Conservation (phyloP, 2,888 invertebrate species). For the Drosophila heteroneura region DNA sequence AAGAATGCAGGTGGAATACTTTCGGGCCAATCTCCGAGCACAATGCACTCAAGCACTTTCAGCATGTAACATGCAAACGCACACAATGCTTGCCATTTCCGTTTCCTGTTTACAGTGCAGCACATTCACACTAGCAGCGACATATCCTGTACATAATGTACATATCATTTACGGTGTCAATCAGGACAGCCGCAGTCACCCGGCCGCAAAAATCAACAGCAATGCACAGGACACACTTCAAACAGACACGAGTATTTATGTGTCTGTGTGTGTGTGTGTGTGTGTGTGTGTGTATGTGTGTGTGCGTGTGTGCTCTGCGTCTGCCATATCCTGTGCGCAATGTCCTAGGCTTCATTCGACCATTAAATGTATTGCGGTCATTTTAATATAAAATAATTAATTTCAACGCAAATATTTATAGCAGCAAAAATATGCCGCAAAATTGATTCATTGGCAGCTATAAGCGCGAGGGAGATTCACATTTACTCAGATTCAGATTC, state of each 20-base stretch:
- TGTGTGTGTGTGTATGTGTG: slow-evolving; percentile 3
- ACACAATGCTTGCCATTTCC: slow-evolving; percentile 77
- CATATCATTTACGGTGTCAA: slow-evolving; percentile 78
- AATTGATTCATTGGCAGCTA: slow-evolving; percentile 68
- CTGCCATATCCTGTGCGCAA: slow-evolving; percentile 50
- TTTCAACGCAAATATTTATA: slow-evolving; percentile 81
- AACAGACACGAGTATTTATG: slow-evolving; percentile 10
- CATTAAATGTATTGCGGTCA: slow-evolving; percentile 79
- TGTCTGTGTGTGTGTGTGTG: neutral
- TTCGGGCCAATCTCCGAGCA: slow-evolving; percentile 40
- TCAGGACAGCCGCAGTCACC: slow-evolving; percentile 60
- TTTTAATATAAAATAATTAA: slow-evolving; percentile 82
- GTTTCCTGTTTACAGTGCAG: slow-evolving; percentile 68
- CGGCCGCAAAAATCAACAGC: slow-evolving; percentile 67
- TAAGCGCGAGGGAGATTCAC: slow-evolving; percentile 7
- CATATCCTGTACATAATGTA: slow-evolving; percentile 76
- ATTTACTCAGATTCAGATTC: slow-evolving; percentile 10
- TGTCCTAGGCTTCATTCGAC: slow-evolving; percentile 51
- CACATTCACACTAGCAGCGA: slow-evolving; percentile 43
- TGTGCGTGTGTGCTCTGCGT: slow-evolving; percentile 1
- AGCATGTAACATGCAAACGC: slow-evolving; percentile 21
- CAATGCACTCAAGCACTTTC: slow-evolving; percentile 40
- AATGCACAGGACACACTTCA: slow-evolving; percentile 36
- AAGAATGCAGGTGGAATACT: slow-evolving; percentile 38
- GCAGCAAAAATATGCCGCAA: slow-evolving; percentile 76